Evolutionary conservation across 2,113 vertebrate genomes (phyloP).

Genomic region (Myrmophylax atrothorax): DNA sequence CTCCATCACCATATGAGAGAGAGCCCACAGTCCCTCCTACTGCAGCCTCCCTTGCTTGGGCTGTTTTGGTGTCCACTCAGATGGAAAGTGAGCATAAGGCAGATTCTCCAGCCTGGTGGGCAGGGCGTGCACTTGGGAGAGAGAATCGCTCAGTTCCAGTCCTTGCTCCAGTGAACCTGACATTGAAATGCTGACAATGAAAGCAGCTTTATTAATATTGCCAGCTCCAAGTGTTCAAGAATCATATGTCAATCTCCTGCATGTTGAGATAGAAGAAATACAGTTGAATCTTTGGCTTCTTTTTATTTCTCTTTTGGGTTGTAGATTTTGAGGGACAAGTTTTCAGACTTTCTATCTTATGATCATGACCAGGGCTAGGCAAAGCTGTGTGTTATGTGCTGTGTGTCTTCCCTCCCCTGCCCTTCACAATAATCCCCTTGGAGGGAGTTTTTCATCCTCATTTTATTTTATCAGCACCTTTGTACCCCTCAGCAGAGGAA

Average conservation of each 20-base stretch:
- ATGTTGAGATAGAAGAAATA: background rate
- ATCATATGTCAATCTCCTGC: background rate
- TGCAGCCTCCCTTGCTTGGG: background rate
- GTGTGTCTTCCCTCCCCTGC: background rate
- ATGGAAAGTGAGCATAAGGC: background rate
- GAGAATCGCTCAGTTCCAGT: background rate
- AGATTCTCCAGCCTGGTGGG: slow-evolving; percentile 8
- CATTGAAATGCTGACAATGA: slow-evolving; percentile 33
- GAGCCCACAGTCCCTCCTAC: background rate
- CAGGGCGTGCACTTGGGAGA: background rate
- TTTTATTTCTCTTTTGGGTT: slow-evolving; percentile 40
- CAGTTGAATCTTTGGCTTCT: background rate
- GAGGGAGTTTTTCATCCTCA: background rate
- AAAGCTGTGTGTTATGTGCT: background rate
- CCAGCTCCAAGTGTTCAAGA: background rate
- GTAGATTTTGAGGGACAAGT: background rate
- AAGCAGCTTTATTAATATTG: slow-evolving; percentile 43
- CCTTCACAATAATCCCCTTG: background rate
- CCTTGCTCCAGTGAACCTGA: slow-evolving; percentile 36
- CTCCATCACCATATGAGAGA: background rate
- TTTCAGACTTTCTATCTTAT: background rate
- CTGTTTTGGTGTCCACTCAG: background rate
- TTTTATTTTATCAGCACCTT: background rate
- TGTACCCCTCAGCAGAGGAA: background rate
- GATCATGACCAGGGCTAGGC: background rate